Percentiles rank a stretch among this genome's conserved stretches.
Evolutionary conservation across 2,113 vertebrate species (phyloP).

Genomic region (Labeo rohita): DNA sequence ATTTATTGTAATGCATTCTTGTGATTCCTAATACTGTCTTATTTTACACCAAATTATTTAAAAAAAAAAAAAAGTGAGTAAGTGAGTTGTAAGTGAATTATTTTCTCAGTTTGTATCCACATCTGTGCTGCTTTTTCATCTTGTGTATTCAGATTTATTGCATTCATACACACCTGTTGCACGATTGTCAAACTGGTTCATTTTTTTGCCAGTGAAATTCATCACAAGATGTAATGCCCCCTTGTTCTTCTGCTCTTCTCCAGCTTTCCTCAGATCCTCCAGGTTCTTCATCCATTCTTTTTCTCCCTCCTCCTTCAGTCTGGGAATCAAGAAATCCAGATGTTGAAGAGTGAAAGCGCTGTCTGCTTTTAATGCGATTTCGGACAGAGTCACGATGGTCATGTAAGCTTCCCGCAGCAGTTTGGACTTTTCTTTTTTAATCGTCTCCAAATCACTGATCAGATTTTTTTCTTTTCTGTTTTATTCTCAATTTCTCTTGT

Average conservation of each 20-base stretch:
- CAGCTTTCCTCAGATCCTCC: slow-evolving; percentile 6
- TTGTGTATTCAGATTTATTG: no score
- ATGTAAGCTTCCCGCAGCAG: slow-evolving; percentile 36
- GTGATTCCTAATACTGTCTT: not conserved
- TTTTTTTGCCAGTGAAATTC: no score
- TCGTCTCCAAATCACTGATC: not conserved
- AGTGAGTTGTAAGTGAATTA: no score
- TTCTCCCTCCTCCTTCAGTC: slow-evolving; percentile 25
- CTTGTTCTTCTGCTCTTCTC: not conserved
- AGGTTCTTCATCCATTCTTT: not conserved
- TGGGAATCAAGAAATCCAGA: slow-evolving; percentile 50
- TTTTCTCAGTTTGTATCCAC: no score
- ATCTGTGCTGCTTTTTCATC: no score
- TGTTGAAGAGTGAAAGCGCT: slow-evolving; percentile 39
- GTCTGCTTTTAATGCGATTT: not conserved
- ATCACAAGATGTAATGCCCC: not conserved
- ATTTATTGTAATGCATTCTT: not conserved
- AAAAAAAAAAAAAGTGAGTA: no score
- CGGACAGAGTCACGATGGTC: slow-evolving; percentile 7
- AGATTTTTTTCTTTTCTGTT: not conserved
- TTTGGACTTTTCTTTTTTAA: not conserved
- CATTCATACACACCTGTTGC: no score
- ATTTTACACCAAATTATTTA: not conserved
- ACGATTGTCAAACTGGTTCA: no score
- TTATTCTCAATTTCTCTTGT: not conserved